A percentile compares a stretch with the other conserved stretches of the same genome.
These are phyloP conservation scores for Argyresthia albistria DNA, from an alignment of 2,888 invertebrate species.

Conservation along the genomic window DNA sequence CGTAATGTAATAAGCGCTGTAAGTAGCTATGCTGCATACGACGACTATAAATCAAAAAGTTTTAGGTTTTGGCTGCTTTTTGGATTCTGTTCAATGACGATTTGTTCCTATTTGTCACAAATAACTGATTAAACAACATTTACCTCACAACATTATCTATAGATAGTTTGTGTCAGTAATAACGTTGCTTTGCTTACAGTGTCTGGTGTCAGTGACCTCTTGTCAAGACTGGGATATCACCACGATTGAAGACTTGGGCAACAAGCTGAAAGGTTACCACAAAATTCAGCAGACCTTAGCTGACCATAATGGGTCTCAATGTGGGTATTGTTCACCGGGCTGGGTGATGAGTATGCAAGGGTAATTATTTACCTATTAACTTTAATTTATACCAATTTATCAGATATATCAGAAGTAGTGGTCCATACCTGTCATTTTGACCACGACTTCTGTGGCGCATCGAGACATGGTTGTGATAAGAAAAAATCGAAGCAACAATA, in stretches of 20 bases:
- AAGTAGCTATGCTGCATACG: no score
- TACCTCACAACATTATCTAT: no score
- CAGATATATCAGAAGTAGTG: no score
- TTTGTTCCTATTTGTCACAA: background rate
- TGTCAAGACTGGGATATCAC: conserved; percentile 76
- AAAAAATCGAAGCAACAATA: no score
- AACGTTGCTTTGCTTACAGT: conserved; percentile 40
- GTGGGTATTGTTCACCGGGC: conserved; percentile 74
- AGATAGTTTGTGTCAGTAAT: no score
- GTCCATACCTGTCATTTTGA: no score
- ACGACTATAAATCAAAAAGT: no score
- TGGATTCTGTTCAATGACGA: no score
- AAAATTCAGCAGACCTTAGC: conserved; percentile 73
- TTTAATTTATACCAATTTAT: background rate
- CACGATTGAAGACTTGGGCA: conserved; percentile 82
- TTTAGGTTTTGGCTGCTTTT: no score
- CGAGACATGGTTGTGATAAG: no score
- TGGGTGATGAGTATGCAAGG: conserved; percentile 49
- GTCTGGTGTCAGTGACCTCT: conserved; percentile 61
- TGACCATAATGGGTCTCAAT: conserved; percentile 76
- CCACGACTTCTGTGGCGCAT: background rate
- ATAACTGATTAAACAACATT: no score
- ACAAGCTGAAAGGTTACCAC: conserved; percentile 73
- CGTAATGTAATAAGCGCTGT: no score
- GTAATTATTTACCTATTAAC: conserved; percentile 16